Base-by-base conservation (phyloP, 2,888 invertebrate genomes). In the Zeuzera pyrina region DNA sequence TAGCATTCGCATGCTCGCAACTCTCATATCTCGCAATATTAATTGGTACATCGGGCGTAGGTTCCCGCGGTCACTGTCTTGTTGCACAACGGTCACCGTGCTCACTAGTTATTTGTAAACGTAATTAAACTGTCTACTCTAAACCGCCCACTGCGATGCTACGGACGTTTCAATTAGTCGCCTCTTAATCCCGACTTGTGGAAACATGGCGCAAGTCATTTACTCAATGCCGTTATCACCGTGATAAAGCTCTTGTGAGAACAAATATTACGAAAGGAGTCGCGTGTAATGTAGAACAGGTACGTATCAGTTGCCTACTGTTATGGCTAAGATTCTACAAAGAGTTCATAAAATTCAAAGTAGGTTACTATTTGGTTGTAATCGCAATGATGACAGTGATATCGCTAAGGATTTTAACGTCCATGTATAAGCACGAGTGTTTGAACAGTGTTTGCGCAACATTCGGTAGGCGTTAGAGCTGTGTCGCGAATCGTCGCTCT, bases 81-180 rank as follows among this genome's bases (percentile, higher is more conserved):
- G 45, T 64, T 65, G 55, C 68, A 46, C 59, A 68, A 62, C 52
- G 38, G 44, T 45, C 47, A 49, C 45, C 42, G 42, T 51, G 54
- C 51, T 52, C 57, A 51, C 53, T 49, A 61, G 51, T 50, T 59
- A 57, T 64, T 62, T 67, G 55, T 61, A 52, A 46, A 55, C 48
- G 56, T 62, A 68, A 71, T 72, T 67, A 69, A 60, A 51, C 45
- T 55, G 63, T 63, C 62, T 42, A 42, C 42, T 44, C 41, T 35
- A 43, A 45, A 42, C 58, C 66, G 64, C 67, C 67, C 61, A 64
- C 63, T 43, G 51, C 36, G 49, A 45, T 45, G 47, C 52, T 47
- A 49, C 47, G 56, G 65, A 70, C 64, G 54, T 62, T 68, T 68
- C 68, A 71, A 68, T 72, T 67, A 66, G 59, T 43, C 47, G 45